phyloP scores from a whole-genome alignment of 2,888 invertebrate species.

The Cryptocephalus moraei region DNA sequence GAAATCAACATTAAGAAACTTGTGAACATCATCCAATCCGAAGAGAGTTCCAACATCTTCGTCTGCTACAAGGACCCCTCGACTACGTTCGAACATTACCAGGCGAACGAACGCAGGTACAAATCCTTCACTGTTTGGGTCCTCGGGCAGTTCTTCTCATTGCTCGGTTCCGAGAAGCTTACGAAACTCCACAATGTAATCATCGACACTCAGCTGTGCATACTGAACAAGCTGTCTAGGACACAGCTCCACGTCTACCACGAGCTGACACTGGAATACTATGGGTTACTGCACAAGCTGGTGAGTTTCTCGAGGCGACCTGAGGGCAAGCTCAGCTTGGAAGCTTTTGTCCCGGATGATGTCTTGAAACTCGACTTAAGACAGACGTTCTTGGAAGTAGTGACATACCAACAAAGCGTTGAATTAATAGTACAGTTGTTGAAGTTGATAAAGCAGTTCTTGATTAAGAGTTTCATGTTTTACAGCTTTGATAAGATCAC shows the following conservation, averaged over 20 bases:
- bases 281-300: slow-evolving; percentile 18
- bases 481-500: slow-evolving; percentile 18
- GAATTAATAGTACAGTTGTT: slow-evolving; percentile 23
- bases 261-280: slow-evolving; percentile 42
- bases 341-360: slow-evolving; percentile 40
- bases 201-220: slow-evolving; percentile 47
- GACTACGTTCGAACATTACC: slow-evolving; percentile 41
- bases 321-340: slow-evolving; percentile 26
- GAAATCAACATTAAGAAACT: slow-evolving; percentile 46
- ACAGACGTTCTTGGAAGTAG: slow-evolving; percentile 24
- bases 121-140: slow-evolving; percentile 55
- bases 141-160: slow-evolving; percentile 54
- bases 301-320: slow-evolving; percentile 37
- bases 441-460: slow-evolving; percentile 23
- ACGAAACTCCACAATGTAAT: slow-evolving; percentile 43
- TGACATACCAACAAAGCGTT: too few species aligned
- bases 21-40: slow-evolving; percentile 49
- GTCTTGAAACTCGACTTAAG: slow-evolving; percentile 29
- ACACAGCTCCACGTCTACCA: slow-evolving; percentile 44
- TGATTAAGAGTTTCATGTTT: slow-evolving; percentile 21
- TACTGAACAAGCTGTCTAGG: slow-evolving; percentile 43
- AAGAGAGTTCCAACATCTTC: slow-evolving; percentile 46
- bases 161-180: slow-evolving; percentile 46
- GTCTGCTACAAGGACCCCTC: slow-evolving; percentile 41
- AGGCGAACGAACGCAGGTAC: slow-evolving; percentile 31